Conservation (phyloP, 2,888 invertebrate genomes). For the Kryphioiulus occultus region DNA sequence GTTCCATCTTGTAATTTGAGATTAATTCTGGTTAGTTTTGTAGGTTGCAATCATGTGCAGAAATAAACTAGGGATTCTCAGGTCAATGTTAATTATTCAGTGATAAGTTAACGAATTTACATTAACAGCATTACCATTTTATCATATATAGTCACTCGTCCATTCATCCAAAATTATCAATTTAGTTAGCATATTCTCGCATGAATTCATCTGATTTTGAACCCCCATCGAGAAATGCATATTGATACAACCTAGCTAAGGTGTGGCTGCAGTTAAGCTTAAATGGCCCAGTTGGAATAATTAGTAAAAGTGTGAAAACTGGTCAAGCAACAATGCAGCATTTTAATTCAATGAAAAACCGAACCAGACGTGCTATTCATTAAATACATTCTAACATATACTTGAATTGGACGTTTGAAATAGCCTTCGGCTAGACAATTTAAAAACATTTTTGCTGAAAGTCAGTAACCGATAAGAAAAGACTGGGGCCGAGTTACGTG, state of each 20-base stretch:
- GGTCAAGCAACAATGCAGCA: background rate
- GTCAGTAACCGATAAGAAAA: constrained; percentile 35
- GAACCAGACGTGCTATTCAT: background rate
- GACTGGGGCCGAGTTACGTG: background rate
- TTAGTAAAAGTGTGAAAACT: constrained; percentile 27
- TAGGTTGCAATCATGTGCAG: too few species aligned
- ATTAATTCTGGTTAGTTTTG: too few species aligned
- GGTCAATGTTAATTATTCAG: background rate
- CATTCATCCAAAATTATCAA: background rate
- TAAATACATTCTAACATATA: background rate
- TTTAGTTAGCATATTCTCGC: background rate
- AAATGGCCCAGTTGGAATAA: background rate
- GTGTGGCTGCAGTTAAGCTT: constrained; percentile 11
- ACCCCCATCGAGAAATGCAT: background rate
- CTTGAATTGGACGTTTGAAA: background rate
- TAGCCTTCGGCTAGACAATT: background rate
- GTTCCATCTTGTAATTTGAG: too few species aligned
- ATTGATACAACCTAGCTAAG: background rate
- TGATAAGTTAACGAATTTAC: background rate
- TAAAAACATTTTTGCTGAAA: background rate
- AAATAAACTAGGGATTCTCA: background rate
- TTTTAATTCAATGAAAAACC: background rate
- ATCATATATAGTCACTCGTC: background rate
- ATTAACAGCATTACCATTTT: too few species aligned
- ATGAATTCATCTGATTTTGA: background rate